These are phyloP conservation scores for Amitus sp. DNA, from an alignment of 2,888 invertebrate species.

Conservation along the genomic window DNA sequence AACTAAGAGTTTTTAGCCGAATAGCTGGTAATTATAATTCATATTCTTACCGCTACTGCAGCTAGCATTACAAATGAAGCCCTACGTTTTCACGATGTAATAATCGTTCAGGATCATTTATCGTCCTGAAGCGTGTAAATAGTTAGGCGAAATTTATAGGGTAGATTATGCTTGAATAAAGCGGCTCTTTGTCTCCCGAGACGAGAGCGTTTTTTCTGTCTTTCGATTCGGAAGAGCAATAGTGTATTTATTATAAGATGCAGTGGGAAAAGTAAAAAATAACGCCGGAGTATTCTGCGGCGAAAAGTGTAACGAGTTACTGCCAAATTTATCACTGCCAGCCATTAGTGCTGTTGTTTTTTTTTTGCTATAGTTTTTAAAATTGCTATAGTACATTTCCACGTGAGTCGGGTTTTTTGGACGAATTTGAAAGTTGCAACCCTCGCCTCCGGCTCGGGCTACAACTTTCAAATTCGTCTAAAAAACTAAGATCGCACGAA, in stretches of 20 bases:
- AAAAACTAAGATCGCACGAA: too few relatives aligned
- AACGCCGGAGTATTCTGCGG: too few relatives aligned
- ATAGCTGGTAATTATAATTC: conserved; percentile 44
- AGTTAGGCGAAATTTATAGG: conserved; percentile 46
- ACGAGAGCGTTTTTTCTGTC: conserved; percentile 25
- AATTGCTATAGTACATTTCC: too few relatives aligned
- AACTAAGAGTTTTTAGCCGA: conserved; percentile 46
- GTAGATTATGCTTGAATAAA: conserved; percentile 15
- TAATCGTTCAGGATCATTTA: conserved; percentile 50
- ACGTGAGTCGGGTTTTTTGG: too few relatives aligned
- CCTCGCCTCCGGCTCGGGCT: too few relatives aligned
- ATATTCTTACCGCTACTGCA: conserved; percentile 37
- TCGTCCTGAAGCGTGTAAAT: conserved; percentile 32
- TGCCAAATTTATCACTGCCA: conserved; percentile 43
- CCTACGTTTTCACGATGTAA: conserved; percentile 45
- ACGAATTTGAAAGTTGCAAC: too few relatives aligned
- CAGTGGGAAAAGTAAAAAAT: not conserved
- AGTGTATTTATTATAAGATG: not conserved
- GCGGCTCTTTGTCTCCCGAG: too few relatives aligned
- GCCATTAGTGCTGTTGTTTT: too few relatives aligned
- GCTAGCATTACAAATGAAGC: conserved; percentile 34
- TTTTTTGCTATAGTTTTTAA: too few relatives aligned
- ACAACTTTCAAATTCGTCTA: too few relatives aligned
- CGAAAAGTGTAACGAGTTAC: conserved; percentile 40
- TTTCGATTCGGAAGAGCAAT: conserved; percentile 28